Evolutionary conservation across 2,113 vertebrate genomes (phyloP).

Genomic region (Delphinus delphis): DNA sequence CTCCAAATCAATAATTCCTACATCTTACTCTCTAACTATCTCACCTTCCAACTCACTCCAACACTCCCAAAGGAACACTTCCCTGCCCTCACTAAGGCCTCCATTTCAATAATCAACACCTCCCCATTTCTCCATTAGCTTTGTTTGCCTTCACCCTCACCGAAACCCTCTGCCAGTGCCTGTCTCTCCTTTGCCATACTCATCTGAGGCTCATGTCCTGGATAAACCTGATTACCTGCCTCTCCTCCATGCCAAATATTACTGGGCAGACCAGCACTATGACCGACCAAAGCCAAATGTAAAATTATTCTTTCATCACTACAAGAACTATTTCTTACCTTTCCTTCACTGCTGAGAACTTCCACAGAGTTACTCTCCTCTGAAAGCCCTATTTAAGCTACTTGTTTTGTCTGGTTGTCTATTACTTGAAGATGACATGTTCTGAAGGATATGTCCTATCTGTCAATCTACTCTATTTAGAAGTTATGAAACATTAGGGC

Average conservation of each 20-base stretch:
- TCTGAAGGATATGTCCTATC: neutral
- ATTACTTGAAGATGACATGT: neutral
- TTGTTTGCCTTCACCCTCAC: neutral
- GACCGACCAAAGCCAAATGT: neutral
- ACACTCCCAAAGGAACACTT: neutral
- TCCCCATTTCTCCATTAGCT: neutral
- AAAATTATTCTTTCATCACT: neutral
- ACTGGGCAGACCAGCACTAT: neutral
- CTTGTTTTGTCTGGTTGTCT: neutral
- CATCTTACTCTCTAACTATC: neutral
- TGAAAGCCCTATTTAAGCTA: neutral
- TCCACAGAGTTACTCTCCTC: neutral
- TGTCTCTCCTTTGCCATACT: neutral
- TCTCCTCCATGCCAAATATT: neutral
- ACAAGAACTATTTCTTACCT: neutral
- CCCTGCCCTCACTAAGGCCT: neutral
- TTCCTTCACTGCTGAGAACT: neutral
- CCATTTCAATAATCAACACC: neutral
- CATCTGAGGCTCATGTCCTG: neutral
- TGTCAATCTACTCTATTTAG: neutral
- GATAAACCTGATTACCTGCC: neutral
- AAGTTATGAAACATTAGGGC: neutral
- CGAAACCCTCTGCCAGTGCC: neutral
- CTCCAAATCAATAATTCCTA: neutral
- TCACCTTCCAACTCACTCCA: neutral